Percentiles rank a stretch among this genome's conserved stretches.
Conservation (phyloP, 2,888 invertebrate genomes). For the Scaptomyza cyrtandrae region DNA sequence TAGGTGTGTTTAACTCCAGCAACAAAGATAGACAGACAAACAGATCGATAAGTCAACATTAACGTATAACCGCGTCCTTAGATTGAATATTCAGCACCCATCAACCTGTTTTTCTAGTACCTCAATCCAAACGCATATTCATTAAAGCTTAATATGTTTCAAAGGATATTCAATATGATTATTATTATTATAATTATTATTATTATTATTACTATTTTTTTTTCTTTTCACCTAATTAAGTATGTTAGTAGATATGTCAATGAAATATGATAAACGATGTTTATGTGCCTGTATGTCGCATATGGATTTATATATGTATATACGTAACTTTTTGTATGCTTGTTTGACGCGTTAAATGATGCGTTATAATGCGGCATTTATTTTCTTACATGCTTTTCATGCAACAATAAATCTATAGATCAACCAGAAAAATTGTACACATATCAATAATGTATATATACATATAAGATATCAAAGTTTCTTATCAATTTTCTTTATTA, state of each 20-base stretch:
- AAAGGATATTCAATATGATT: not conserved
- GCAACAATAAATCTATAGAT: constrained; percentile 22
- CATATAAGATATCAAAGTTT: constrained; percentile 5
- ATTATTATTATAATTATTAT: not conserved
- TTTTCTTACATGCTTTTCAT: constrained; percentile 15
- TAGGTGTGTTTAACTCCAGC: constrained; percentile 40
- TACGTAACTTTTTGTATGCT: constrained; percentile 1
- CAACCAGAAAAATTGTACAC: constrained; percentile 9
- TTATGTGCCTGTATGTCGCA: not conserved
- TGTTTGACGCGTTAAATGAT: constrained; percentile 17
- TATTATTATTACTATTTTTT: too few relatives aligned
- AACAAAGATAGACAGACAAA: constrained; percentile 3
- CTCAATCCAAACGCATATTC: not conserved
- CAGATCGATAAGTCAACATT: not conserved
- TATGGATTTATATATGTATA: constrained; percentile 5
- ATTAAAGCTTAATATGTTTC: not conserved
- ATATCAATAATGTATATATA: constrained; percentile 14
- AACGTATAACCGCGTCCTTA: constrained; percentile 5
- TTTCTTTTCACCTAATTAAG: not conserved
- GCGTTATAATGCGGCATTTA: constrained; percentile 6
- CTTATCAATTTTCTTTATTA: not conserved
- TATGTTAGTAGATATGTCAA: constrained; percentile 5
- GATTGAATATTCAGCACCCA: not conserved
- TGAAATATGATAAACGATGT: constrained; percentile 18
- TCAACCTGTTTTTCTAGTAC: not conserved